Conservation (phyloP, 2,797 vertebrate species). For the Podarcis siculus region DNA sequence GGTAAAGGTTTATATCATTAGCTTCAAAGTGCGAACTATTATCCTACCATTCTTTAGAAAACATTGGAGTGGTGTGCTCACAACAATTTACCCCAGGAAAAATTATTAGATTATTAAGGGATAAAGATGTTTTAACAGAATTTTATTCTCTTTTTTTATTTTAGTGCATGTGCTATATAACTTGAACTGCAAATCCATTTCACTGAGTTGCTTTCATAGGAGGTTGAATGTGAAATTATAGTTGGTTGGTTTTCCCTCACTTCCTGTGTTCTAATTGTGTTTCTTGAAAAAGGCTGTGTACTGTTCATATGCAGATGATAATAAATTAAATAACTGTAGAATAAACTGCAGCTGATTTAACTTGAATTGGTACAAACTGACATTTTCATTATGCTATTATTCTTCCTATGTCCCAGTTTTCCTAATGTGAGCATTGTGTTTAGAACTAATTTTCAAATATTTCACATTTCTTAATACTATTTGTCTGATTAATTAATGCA, state of each 20-base stretch:
- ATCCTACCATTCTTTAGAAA: not conserved
- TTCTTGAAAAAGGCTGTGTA: slow-evolving; percentile 12
- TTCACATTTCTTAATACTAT: slow-evolving; percentile 80
- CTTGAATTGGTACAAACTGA: slow-evolving; percentile 59
- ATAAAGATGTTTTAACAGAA: slow-evolving; percentile 12
- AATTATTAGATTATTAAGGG: not conserved
- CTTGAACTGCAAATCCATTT: not conserved
- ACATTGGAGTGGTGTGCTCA: not conserved
- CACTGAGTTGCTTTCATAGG: slow-evolving; percentile 3
- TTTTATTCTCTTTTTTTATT: slow-evolving; percentile 3
- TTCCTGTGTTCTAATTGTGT: slow-evolving; percentile 32
- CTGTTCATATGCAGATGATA: slow-evolving; percentile 33
- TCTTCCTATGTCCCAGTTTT: slow-evolving; percentile 65
- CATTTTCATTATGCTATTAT: slow-evolving; percentile 68
- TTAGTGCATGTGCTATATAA: not conserved
- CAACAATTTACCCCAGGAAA: not conserved
- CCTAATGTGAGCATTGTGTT: slow-evolving; percentile 66
- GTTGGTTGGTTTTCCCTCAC: not conserved
- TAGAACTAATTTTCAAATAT: slow-evolving; percentile 80
- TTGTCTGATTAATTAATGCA: slow-evolving; percentile 84
- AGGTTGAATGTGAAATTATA: slow-evolving; percentile 6
- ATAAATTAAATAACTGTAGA: slow-evolving; percentile 33
- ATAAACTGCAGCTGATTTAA: slow-evolving; percentile 56
- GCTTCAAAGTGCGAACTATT: not conserved
- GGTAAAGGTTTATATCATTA: not conserved